Percentiles rank a stretch among this genome's conserved stretches.
Evolutionary conservation across 2,888 invertebrate genomes (phyloP).

Genomic region (Parelbella ahira): DNA sequence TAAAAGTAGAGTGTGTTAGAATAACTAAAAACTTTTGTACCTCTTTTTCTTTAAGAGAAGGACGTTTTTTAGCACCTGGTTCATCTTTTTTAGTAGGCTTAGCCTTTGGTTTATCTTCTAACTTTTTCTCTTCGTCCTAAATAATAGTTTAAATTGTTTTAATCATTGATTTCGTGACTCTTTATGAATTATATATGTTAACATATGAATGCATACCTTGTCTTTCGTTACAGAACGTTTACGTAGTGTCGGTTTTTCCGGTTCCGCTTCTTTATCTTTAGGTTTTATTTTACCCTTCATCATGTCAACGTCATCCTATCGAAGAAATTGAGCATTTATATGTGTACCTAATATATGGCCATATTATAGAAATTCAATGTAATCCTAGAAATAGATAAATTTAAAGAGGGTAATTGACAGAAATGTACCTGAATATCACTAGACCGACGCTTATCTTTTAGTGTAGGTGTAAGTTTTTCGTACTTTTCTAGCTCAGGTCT

Average conservation of each 20-base stretch:
- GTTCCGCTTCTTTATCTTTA: constrained; percentile 66
- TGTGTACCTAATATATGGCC: too few species aligned
- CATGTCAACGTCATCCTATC: constrained; percentile 68
- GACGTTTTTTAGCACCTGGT: constrained; percentile 62
- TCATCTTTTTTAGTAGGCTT: constrained; percentile 65
- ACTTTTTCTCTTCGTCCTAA: constrained; percentile 69
- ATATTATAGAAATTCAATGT: too few species aligned
- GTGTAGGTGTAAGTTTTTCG: constrained; percentile 74
- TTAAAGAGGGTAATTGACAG: too few species aligned
- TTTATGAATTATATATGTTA: too few species aligned
- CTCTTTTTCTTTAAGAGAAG: constrained; percentile 72
- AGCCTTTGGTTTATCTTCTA: constrained; percentile 70
- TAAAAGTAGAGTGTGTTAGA: constrained; percentile 31
- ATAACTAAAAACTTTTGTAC: constrained; percentile 39
- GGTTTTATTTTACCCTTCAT: constrained; percentile 74
- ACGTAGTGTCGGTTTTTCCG: constrained; percentile 62
- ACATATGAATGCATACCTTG: constrained; percentile 69
- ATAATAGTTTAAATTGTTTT: constrained; percentile 23
- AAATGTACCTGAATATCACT: constrained; percentile 65
- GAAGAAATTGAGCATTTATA: constrained; percentile 28
- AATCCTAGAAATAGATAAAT: too few species aligned
- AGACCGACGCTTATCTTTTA: constrained; percentile 64
- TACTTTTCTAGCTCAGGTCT: constrained; percentile 85
- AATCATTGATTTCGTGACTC: too few species aligned
- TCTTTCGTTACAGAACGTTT: constrained; percentile 68